Base-by-base conservation (phyloP, 1,140 invertebrate genomes). In the Colletes gigas region DNA sequence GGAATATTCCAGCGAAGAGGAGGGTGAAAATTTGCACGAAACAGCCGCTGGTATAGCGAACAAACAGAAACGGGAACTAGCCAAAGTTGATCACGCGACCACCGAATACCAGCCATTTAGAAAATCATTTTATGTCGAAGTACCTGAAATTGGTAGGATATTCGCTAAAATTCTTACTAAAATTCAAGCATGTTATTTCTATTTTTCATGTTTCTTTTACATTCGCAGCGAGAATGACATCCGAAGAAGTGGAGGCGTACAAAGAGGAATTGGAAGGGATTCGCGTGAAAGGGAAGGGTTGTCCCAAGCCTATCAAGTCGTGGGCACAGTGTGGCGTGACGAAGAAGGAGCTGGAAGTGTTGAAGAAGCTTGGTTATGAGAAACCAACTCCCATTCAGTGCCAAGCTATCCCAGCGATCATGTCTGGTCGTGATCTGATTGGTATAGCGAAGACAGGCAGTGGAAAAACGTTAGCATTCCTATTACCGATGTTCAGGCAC, bases 261-360 rank as follows among this genome's bases (percentile, higher is more conserved):
- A 96, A 98, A 87, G 95, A 95, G 86, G 97, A 98, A 86, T 88
- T 97, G n/a, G 97, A 98, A 93, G 97, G 97, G 4, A 97, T 98
- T 67, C 94, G 96, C 66, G 97, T 98, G 1, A 97, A 97, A 92
- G 97, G 97, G 73, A 96, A 96, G 88, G 97, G 97, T 17, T 98
- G 97, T 90, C 99, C 99, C 0, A 98, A 98, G 89, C 98, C 99
- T 0, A 98, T 99, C 17, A 98, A 96, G 93, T 97, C 96, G 0
- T 99, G 99, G 99, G 98, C 99, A 0, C 99, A 99, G 88, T 99
- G 98, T 92, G 99, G 99, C 52, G 97, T 99, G 1, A 98, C 97
- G 68, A 98, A 98, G 90, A 99, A 99, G 92, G 97, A 99, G 91
- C 93, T 99, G 90, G 98, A 99, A 88, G 95, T 98, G 82, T 92